These are phyloP conservation scores for Allenopithecus nigroviridis DNA, from an alignment of 2,797 vertebrate species.

Conservation along the genomic window DNA sequence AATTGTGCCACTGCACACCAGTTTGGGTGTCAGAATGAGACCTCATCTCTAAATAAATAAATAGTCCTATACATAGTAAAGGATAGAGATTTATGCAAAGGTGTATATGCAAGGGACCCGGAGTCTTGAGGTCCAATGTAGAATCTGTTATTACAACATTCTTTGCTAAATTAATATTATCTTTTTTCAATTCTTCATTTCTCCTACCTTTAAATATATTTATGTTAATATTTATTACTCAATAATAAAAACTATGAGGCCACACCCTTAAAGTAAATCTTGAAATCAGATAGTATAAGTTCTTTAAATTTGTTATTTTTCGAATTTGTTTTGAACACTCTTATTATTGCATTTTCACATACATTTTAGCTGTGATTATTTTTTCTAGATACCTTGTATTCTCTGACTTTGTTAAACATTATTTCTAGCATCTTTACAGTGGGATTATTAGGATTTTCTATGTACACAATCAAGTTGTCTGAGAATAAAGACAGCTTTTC, in stretches of 20 bases:
- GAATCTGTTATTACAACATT: neutral
- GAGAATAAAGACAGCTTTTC: neutral
- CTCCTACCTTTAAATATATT: neutral
- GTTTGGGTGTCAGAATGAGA: no score
- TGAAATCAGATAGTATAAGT: neutral
- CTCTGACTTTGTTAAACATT: neutral
- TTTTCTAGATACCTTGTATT: neutral
- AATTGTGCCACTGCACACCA: no score
- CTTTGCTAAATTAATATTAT: neutral
- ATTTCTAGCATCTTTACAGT: neutral
- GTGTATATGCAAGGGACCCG: neutral
- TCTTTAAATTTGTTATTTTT: neutral
- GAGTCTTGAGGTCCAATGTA: neutral
- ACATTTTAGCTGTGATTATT: neutral
- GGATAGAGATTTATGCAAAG: neutral
- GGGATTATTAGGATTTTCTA: neutral
- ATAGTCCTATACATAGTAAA: neutral
- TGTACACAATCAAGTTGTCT: neutral
- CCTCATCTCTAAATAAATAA: neutral
- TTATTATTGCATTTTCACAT: neutral
- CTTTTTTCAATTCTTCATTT: neutral
- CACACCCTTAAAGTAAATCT: neutral
- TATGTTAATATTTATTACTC: neutral
- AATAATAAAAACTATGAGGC: neutral
- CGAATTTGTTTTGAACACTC: neutral